A percentile compares a stretch with the other conserved stretches of the same genome.
phyloP scores from a whole-genome alignment of 2,888 invertebrate species.

The Tipula confusa region DNA sequence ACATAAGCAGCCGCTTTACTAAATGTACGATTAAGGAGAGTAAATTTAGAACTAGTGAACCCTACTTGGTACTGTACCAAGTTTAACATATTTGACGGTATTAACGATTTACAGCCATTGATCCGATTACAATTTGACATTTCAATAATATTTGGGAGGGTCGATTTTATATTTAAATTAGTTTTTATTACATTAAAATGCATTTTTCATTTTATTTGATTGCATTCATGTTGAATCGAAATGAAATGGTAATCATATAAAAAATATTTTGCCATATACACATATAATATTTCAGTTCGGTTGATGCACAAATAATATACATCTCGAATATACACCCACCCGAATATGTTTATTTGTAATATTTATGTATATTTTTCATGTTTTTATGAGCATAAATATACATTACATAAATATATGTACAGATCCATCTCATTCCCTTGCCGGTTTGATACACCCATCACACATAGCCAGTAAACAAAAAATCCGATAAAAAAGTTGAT shows the following conservation, averaged over 20 bases:
- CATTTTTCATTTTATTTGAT: conserved; percentile 20
- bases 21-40: no score
- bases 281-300: neutral
- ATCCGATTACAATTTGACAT: no score
- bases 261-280: neutral
- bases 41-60: no score
- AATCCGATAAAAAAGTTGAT: neutral
- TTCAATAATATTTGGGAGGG: no score
- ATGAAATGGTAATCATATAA: neutral
- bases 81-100: no score
- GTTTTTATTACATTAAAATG: neutral
- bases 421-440: neutral
- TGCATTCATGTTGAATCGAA: neutral
- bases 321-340: neutral
- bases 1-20: no score
- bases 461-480: neutral
- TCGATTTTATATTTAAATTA: neutral
- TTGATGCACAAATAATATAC: neutral
- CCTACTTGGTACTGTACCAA: no score
- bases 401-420: neutral
- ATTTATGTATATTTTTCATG: neutral
- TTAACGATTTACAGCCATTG: no score
- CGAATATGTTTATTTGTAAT: neutral
- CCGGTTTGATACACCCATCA: neutral
- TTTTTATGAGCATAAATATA: conserved; percentile 12